Evolutionary conservation across 2,797 vertebrate genomes (phyloP), one percentile per base, ranked within the genome.

Genomic region (Bovichtus variegatus): DNA sequence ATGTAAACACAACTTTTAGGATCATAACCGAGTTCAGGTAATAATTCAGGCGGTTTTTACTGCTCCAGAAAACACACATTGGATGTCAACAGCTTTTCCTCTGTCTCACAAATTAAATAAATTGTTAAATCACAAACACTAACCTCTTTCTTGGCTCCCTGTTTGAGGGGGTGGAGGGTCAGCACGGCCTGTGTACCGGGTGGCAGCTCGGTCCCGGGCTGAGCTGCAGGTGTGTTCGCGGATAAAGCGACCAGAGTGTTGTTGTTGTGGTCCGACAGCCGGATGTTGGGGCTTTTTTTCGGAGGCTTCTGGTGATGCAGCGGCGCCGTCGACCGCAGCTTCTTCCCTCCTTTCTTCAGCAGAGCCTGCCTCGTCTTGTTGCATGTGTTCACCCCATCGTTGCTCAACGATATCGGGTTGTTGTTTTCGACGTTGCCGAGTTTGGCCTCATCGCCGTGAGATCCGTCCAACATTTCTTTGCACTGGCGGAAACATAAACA

Each of bases 391-490:
- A 60, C 0, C 84, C 58, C 89, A 58, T 84, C 87, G 47, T 34
- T 85, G 47, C 43, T 25, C 25, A 77, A 0, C 70, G 75, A 50
- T 1, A 27, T 19, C 4, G 80, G 91, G 55, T 85, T 86, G 78
- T 89, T 90, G 86, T 93, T 93, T 9, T 91, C 90, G 0, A 78
- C 79, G 78, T 92, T 72, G 51, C 78, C 85, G 57, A 86, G 55
- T 64, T 69, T 69, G 27, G 63, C 27, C 18, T 84, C 85, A 67
- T 72, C 85, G 71, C 29, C 6, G 34, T 3, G 80, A 13, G 87
- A 74, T 47, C 81, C 90, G 85, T 87, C 62, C 80, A 91, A 79
- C 92, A 92, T 92, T 0, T 67, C 80, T 21, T 1, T 11, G 29
- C 5, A 3, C 11, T 12, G 36, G 34, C 19, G 72, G 8, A 68